A percentile compares a stretch with the other conserved stretches of the same genome.
phyloP scores from a whole-genome alignment of 2,797 vertebrate genomes.

The Ctenopoma multispine region DNA sequence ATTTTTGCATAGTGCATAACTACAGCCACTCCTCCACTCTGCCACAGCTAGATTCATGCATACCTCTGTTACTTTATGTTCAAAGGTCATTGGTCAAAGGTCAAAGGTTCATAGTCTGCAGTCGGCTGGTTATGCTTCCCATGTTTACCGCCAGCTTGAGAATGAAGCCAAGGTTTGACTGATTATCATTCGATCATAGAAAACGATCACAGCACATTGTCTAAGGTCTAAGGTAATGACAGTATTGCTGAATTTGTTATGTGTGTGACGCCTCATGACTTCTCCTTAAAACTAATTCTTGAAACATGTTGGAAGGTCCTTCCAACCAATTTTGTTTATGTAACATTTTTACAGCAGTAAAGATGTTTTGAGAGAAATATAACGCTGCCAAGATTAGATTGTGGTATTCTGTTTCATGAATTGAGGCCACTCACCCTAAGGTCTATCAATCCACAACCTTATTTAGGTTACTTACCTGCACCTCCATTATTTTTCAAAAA shows the following conservation, averaged over 20 bases:
- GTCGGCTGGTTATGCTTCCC: neutral
- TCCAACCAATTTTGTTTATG: neutral
- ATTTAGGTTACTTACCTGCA: no score
- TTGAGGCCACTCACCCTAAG: no score
- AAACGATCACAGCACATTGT: neutral
- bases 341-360: no score
- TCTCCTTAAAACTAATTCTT: neutral
- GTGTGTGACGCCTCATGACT: neutral
- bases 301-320: neutral
- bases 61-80: neutral
- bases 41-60: neutral
- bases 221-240: neutral
- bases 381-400: no score
- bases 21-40: constrained; percentile 19
- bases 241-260: neutral
- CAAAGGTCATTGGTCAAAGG: no score
- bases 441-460: no score
- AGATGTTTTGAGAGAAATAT: no score
- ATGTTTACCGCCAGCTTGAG: neutral
- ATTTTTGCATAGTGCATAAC: constrained; percentile 31
- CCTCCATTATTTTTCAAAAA: no score
- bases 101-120: no score
- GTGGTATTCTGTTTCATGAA: no score
- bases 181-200: neutral
- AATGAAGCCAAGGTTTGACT: neutral